Evolutionary conservation across 2,888 invertebrate genomes (phyloP).

Genomic region (Heliconius sara): DNA sequence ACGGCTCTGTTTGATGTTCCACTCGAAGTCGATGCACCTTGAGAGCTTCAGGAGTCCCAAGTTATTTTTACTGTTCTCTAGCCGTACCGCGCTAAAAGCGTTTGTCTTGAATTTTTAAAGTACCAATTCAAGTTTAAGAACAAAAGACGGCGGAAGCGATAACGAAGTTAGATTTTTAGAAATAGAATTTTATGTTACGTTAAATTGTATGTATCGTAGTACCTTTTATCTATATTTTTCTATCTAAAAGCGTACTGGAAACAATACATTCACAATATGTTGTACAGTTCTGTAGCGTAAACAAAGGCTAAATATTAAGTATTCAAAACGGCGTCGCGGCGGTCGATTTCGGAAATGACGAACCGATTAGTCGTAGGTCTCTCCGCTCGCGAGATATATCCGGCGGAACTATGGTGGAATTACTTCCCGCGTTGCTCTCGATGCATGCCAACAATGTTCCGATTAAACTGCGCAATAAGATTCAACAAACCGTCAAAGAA

Average conservation of each 20-base stretch:
- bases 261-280: neutral
- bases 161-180: conserved; percentile 30
- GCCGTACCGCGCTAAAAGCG: conserved; percentile 70
- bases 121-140: conserved; percentile 71
- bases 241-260: neutral
- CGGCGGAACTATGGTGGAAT: conserved; percentile 74
- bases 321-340: conserved; percentile 68
- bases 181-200: conserved; percentile 16
- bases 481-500: conserved; percentile 59
- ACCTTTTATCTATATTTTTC: neutral
- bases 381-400: conserved; percentile 74
- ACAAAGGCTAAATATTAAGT: conserved; percentile 67
- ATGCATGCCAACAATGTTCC: conserved; percentile 67
- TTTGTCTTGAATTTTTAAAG: conserved; percentile 80
- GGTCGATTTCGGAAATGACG: conserved; percentile 80
- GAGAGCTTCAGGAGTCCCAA: conserved; percentile 62
- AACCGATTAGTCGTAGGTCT: conserved; percentile 78
- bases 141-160: conserved; percentile 51
- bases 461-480: conserved; percentile 65
- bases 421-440: conserved; percentile 70
- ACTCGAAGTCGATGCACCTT: conserved; percentile 56
- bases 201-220: neutral
- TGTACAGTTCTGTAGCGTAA: conserved; percentile 24
- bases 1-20: conserved; percentile 67
- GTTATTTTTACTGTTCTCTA: conserved; percentile 72